These are phyloP conservation scores for Neoarius graeffei DNA, from an alignment of 2,113 vertebrate species.

Conservation along the genomic window DNA sequence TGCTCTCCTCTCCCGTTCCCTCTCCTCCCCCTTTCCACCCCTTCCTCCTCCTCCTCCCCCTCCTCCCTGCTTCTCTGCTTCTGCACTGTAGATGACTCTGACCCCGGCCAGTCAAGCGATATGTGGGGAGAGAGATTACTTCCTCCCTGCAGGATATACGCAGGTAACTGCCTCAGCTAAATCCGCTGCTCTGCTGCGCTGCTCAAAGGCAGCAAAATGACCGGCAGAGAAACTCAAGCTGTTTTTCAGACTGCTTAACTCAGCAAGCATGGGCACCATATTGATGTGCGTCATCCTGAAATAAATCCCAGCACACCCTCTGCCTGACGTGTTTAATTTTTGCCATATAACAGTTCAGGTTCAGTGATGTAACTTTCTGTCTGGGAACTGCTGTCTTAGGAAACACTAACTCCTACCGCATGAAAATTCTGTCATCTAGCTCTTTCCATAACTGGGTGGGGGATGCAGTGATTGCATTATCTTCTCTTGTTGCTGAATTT, in stretches of 20 bases:
- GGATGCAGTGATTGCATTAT: neutral
- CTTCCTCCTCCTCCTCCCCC: constrained; percentile 48
- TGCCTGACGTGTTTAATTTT: neutral
- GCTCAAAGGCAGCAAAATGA: neutral
- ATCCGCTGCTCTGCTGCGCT: constrained; percentile 19
- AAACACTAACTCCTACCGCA: constrained; percentile 31
- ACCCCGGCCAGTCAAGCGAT: constrained; percentile 84
- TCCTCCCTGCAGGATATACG: constrained; percentile 87
- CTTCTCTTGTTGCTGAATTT: neutral
- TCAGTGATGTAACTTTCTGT: neutral
- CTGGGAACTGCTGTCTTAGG: neutral
- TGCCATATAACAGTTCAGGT: neutral
- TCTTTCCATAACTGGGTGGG: neutral
- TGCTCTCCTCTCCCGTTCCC: constrained; percentile 68
- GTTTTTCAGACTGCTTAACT: constrained; percentile 14
- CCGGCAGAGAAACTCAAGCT: constrained; percentile 10
- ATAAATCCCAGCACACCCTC: constrained; percentile 7
- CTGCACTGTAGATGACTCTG: constrained; percentile 87
- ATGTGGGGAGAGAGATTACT: constrained; percentile 85
- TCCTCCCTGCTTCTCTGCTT: constrained; percentile 78
- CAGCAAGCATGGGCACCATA: constrained; percentile 21
- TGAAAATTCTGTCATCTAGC: constrained; percentile 37
- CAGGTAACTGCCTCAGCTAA: constrained; percentile 80
- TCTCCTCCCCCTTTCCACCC: constrained; percentile 61
- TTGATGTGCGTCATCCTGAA: neutral